Base-by-base conservation (phyloP, 2,797 vertebrate genomes). In the Micropoecilia bifurca region DNA sequence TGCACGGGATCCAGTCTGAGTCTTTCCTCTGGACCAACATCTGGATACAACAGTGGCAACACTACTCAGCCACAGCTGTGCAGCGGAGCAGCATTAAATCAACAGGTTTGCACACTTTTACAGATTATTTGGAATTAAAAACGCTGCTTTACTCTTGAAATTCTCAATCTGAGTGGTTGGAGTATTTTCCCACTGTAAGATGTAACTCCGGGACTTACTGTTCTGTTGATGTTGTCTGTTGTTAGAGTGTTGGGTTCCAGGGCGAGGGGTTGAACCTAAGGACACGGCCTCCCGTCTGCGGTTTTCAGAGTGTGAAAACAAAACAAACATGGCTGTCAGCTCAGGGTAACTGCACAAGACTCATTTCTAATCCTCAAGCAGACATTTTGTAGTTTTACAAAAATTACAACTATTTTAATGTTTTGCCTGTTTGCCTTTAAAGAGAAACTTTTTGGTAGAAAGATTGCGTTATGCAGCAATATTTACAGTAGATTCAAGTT, bases 41-140 rank as follows among this genome's bases (percentile, higher is more conserved):
- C 99, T 33, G 99, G 98, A 6, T 99, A 99, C 93, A 97, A 97
- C 87, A 99, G 98, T 68, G 97, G 98, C 76, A 97, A 97, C 81
- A 85, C 96, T 0, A 90, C 84, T 59, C 89, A 93, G 25, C 76
- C 91, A 3, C 93, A 90, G 84, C 91, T 87, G 3, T 63, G 85
- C 53, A 91, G n/a, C 85, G 90, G 73, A 73, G 73, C 92, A 8
- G 66, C 72, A 43, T 46, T 89, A 4, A 78, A 61, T 8, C 87
- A 80, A 85, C 91, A 94, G 94, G 95, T 96, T 9, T 4, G 82
- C 68, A 39, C 45, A 33, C 57, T 53, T 2, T 6, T 6, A 28
- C 30, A 43, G 7, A 46, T 39, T 20, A 53, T 63, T 72, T 18
- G 57, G 25, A 30, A 57, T 1, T n/a, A 22, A 77, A 28, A 76